These are phyloP conservation scores for Tympanuchus pallidicinctus DNA, from an alignment of 2,113 vertebrate species.

Conservation along the genomic window DNA sequence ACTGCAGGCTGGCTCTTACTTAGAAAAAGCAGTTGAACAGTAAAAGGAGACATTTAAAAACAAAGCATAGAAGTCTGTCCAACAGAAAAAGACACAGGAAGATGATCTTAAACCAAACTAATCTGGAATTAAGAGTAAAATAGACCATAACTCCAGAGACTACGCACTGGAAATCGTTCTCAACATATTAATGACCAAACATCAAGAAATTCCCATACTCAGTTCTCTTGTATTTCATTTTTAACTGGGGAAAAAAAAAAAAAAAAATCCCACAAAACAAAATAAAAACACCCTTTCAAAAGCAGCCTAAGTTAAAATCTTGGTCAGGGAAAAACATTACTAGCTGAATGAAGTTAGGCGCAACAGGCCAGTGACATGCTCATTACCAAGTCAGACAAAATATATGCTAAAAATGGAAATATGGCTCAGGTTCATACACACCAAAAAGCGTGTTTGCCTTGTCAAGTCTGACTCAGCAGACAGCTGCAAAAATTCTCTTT, in stretches of 20 bases:
- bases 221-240: background rate
- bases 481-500: background rate
- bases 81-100: background rate
- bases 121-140: background rate
- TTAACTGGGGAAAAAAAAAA: background rate
- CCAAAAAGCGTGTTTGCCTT: accelerated
- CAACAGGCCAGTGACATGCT: background rate
- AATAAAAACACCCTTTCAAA: background rate
- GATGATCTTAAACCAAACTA: background rate
- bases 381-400: background rate
- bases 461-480: background rate
- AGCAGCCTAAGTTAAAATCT: background rate
- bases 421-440: background rate
- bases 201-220: background rate
- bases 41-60: background rate
- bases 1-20: background rate
- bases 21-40: background rate
- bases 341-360: background rate
- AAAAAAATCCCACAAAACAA: no score
- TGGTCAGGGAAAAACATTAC: background rate
- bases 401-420: background rate
- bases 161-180: background rate
- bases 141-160: background rate
- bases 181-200: background rate
- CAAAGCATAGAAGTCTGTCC: background rate